Evolutionary conservation across 64 coral and sea anemone species (phyloP).

Genomic region (Montipora cactus): DNA sequence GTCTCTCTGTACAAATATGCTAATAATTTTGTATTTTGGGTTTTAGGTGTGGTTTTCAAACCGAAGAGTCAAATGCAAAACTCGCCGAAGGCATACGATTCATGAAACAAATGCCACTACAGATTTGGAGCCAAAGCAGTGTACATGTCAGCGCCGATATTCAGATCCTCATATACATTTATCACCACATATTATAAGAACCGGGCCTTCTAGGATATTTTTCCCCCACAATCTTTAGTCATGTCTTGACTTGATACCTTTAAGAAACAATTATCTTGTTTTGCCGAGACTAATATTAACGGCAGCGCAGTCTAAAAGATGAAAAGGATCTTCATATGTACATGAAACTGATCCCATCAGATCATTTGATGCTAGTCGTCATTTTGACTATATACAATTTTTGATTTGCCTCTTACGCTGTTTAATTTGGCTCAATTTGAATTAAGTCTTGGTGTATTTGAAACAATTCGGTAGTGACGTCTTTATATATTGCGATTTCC

Average conservation of each 20-base stretch:
- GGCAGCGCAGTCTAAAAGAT: too few relatives aligned
- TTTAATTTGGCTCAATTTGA: too few relatives aligned
- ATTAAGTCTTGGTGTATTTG: too few relatives aligned
- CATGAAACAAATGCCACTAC: background rate
- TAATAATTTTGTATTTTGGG: constrained; percentile 7
- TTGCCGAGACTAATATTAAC: too few relatives aligned
- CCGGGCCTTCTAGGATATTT: constrained; percentile 9
- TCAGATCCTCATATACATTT: background rate
- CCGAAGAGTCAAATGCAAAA: constrained; percentile 18
- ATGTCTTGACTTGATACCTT: background rate
- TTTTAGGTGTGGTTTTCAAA: constrained; percentile 32
- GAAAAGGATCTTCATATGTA: too few relatives aligned
- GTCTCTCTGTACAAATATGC: too few relatives aligned
- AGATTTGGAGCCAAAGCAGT: background rate
- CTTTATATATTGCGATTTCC: too few relatives aligned
- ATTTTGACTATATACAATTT: too few relatives aligned
- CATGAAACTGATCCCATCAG: too few relatives aligned
- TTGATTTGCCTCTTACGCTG: too few relatives aligned
- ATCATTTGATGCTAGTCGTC: too few relatives aligned
- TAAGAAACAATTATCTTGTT: too few relatives aligned
- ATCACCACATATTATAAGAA: background rate
- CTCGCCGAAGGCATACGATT: background rate
- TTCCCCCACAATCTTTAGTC: background rate
- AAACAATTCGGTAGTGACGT: background rate
- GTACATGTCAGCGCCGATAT: background rate